Base-by-base conservation (phyloP, 2,113 vertebrate species). In the Etheostoma spectabile region DNA sequence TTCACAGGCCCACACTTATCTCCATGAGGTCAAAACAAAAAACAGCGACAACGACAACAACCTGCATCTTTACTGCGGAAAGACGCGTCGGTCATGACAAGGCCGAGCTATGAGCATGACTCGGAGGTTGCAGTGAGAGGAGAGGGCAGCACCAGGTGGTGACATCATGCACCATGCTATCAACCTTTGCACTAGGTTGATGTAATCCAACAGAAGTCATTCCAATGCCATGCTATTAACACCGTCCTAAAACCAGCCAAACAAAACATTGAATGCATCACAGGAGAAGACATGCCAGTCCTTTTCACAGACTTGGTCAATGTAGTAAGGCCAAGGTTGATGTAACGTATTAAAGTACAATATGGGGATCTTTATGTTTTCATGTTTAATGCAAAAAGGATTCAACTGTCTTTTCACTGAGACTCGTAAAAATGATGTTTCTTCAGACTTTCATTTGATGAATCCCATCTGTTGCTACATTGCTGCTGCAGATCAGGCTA, bases 91-190 rank as follows among this genome's bases (percentile, higher is more conserved):
- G 65, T 70, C 64, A 65, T 57, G 68, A 77, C 76, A 48, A 59
- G 79, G 77, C 79, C 48, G 21, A 67, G 33, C 82, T 59, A 22
- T 64, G 64, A 74, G 38, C 75, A 80, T 76, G 83, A 82, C 83
- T 72, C 79, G n/a, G 71, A 12, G 42, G 51, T 59, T 70, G 65
- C 52, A 12, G 74, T 75, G 67, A 65, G 4, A 66, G 81, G 35
- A 68, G 30, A 27, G 21, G 60, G 66, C 74, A 59, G 57, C 80
- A 33, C 6, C 1, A 52, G 57, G 61, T 66, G 78, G 80, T 80
- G 86, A 84, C 79, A 57, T 83, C 92, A 92, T 93, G 94, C 91
- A 89, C 71, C 82, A 86, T 91, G 91, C 89, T 65, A 30, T 77
- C 60, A 71, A 72, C 61, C 27, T 11, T 30, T 72, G 53, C 24